Conservation (phyloP, 2,797 vertebrate genomes). For the Fratercula arctica region DNA sequence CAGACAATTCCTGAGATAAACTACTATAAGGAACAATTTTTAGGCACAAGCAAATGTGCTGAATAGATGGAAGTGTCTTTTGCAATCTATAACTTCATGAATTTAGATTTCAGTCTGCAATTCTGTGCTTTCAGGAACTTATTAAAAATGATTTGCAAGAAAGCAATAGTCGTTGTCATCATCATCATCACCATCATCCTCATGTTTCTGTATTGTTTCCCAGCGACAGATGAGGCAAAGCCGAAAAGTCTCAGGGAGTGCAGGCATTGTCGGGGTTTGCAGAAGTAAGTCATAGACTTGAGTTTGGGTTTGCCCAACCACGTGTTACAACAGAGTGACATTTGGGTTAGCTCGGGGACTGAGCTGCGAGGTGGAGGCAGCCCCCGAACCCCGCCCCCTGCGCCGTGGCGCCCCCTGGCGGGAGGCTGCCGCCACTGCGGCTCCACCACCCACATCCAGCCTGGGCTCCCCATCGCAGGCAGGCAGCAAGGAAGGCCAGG, state of each 20-base stretch:
- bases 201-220: not conserved
- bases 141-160: not conserved
- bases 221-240: not conserved
- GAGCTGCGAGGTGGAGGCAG: too few relatives aligned
- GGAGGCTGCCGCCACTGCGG: too few relatives aligned
- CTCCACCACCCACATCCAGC: too few relatives aligned
- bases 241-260: not conserved
- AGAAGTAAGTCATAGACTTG: not conserved
- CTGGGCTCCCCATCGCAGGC: rapidly evolving
- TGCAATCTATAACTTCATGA: not conserved
- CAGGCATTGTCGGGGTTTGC: rapidly evolving
- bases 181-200: not conserved
- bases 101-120: not conserved
- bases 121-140: not conserved
- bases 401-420: not conserved
- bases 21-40: not conserved
- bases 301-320: not conserved
- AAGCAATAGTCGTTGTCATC: not conserved
- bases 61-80: not conserved
- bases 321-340: not conserved
- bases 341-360: not conserved
- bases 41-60: not conserved
- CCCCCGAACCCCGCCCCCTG: too few relatives aligned
- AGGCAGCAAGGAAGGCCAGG: not conserved
- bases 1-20: not conserved